phyloP scores from a whole-genome alignment of 2,113 vertebrate genomes.

The Cyanoramphus novaezelandiae region DNA sequence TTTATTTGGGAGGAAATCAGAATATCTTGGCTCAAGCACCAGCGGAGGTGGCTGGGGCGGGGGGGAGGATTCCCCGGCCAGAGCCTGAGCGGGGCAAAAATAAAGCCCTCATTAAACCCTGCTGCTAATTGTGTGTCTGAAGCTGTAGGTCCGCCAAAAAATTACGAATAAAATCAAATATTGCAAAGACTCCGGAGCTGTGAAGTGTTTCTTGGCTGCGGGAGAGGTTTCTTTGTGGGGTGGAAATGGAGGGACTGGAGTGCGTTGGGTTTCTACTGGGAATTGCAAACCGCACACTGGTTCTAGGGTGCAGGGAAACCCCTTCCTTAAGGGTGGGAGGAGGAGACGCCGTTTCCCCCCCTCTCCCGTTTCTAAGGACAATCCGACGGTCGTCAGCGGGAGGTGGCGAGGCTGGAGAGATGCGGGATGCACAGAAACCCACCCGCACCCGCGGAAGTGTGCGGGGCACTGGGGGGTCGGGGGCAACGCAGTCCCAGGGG shows the following conservation, averaged over 20 bases:
- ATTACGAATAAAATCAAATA: background rate
- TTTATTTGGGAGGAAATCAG: background rate
- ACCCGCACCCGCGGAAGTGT: background rate
- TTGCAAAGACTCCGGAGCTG: background rate
- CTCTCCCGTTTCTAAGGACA: background rate
- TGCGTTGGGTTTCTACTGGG: background rate
- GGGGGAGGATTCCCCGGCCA: too few relatives aligned
- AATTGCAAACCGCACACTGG: background rate
- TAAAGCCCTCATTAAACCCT: background rate
- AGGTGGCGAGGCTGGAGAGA: background rate
- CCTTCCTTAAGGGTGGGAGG: background rate
- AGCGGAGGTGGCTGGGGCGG: background rate
- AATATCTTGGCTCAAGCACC: background rate
- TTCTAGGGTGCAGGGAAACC: background rate
- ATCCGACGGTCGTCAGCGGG: background rate
- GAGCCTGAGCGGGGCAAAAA: background rate
- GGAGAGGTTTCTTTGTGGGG: background rate
- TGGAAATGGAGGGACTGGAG: too few relatives aligned
- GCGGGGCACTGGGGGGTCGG: background rate
- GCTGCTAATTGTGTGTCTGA: background rate
- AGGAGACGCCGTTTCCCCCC: accelerated
- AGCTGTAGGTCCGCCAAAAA: background rate
- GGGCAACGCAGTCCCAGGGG: background rate
- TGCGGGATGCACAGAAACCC: background rate
- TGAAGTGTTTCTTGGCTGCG: background rate